phyloP scores from a whole-genome alignment of 1,140 invertebrate species.

The Aphelenchoides avenae region DNA sequence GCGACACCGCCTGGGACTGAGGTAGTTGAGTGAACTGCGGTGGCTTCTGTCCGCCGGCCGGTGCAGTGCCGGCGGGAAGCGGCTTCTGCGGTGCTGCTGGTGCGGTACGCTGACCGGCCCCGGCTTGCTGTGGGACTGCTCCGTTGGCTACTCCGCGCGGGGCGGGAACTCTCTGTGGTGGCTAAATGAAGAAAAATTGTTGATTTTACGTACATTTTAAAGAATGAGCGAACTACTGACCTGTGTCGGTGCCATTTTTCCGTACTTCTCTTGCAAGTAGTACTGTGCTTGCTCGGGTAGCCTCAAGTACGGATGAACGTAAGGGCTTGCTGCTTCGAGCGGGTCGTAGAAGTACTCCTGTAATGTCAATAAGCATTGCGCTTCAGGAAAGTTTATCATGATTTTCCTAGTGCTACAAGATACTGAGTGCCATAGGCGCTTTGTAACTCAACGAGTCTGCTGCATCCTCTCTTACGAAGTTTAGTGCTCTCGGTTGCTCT shows the following conservation, averaged over 20 bases:
- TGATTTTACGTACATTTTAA: slow-evolving; percentile 8
- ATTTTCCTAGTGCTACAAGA: too few species aligned
- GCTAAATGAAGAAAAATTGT: slow-evolving; percentile 9
- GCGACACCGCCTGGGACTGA: slow-evolving; percentile 40
- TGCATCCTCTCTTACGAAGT: too few species aligned
- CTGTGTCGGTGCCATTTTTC: slow-evolving; percentile 24
- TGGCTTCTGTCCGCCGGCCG: slow-evolving; percentile 23
- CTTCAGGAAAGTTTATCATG: too few species aligned
- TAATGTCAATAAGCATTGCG: too few species aligned
- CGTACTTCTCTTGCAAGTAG: slow-evolving; percentile 32
- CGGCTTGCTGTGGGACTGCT: background rate
- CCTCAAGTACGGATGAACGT: slow-evolving; percentile 31
- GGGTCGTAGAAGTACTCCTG: slow-evolving; percentile 11
- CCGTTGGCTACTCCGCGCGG: background rate
- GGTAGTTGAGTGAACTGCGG: slow-evolving; percentile 52
- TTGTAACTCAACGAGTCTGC: too few species aligned
- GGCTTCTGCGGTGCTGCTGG: slow-evolving; percentile 7
- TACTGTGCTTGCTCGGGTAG: slow-evolving; percentile 34
- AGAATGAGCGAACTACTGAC: slow-evolving; percentile 13
- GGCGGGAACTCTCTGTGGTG: slow-evolving; percentile 8
- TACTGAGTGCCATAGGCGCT: too few species aligned
- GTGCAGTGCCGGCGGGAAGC: background rate
- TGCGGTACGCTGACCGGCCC: too few species aligned
- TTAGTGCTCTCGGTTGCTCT: too few species aligned
- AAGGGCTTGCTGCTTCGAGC: slow-evolving; percentile 11